Conservation (phyloP, 2,113 vertebrate genomes). For the Coptodon bakossiorum region DNA sequence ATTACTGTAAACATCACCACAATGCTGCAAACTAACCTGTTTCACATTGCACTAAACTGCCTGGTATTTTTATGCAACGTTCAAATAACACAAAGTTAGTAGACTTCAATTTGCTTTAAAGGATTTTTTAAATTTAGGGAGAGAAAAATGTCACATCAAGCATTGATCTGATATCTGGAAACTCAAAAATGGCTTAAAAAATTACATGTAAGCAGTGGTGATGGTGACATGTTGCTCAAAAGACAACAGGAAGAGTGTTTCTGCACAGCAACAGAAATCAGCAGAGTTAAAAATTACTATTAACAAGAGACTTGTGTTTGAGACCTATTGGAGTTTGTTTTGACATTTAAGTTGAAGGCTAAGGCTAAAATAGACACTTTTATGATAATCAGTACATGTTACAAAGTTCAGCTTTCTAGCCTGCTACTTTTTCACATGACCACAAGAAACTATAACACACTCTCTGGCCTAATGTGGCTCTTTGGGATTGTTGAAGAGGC, state of each 20-base stretch:
- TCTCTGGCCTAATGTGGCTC: background rate
- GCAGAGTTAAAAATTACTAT: background rate
- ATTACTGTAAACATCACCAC: background rate
- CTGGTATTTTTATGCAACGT: fast-evolving
- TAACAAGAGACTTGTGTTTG: background rate
- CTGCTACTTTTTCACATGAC: background rate
- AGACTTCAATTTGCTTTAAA: background rate
- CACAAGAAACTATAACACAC: background rate
- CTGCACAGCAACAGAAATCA: background rate
- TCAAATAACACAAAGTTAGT: background rate
- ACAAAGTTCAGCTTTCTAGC: background rate
- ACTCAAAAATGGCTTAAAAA: background rate
- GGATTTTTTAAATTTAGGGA: background rate
- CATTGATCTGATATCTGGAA: background rate
- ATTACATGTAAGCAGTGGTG: background rate
- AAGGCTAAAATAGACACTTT: background rate
- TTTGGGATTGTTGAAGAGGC: background rate
- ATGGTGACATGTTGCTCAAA: background rate
- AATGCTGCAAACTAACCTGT: background rate
- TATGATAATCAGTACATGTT: background rate
- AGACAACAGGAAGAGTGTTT: background rate
- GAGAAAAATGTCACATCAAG: background rate
- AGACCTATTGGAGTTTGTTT: background rate
- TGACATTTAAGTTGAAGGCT: background rate
- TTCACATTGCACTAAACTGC: background rate